phyloP scores from a whole-genome alignment of 2,888 invertebrate species.

The Eilema sororculum region DNA sequence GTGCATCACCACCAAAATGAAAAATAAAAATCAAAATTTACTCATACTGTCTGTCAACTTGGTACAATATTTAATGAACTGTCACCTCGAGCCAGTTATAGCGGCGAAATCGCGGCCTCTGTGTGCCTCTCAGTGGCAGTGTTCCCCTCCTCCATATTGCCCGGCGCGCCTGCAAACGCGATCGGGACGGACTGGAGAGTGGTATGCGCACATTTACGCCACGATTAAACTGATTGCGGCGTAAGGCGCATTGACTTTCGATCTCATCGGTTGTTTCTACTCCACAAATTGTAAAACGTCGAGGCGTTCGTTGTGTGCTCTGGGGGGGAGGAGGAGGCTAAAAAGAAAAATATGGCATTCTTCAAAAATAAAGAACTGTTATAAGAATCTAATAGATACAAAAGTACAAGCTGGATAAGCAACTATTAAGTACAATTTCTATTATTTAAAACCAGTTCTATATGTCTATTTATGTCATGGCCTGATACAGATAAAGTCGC shows the following conservation, averaged over 20 bases:
- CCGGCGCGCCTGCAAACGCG: not conserved
- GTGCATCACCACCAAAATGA: not conserved
- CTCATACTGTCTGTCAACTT: not conserved
- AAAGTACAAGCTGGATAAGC: not conserved
- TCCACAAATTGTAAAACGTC: constrained; percentile 2
- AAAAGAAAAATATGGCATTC: not conserved
- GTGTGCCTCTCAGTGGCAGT: not conserved
- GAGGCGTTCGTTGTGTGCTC: not conserved
- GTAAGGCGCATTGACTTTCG: not conserved
- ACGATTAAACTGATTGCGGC: not conserved
- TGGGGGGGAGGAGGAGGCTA: not conserved
- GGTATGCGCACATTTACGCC: not conserved
- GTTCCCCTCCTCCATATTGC: not conserved
- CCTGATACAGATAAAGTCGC: not conserved
- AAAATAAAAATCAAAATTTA: not conserved
- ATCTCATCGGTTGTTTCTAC: not conserved
- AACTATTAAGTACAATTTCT: not conserved
- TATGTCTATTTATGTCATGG: no score
- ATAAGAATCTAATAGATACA: not conserved
- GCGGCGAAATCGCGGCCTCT: not conserved
- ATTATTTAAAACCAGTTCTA: not conserved
- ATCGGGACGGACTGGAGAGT: constrained; percentile 6
- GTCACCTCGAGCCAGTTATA: not conserved
- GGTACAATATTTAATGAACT: not conserved
- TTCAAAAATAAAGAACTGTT: not conserved